Conservation (phyloP, 2,888 invertebrate species). For the Acleris laterana region DNA sequence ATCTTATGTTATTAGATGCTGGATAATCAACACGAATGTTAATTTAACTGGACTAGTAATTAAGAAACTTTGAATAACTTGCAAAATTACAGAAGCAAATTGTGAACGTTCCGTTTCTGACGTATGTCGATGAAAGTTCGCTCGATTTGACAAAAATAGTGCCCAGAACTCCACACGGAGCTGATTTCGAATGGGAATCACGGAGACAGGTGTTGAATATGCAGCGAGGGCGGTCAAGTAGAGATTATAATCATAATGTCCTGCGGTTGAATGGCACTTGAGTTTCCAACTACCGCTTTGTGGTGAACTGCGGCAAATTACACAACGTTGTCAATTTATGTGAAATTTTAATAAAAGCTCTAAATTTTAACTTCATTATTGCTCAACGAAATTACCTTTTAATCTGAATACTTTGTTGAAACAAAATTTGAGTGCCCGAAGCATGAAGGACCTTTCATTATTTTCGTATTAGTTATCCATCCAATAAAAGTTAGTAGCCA, state of each 20-base stretch:
- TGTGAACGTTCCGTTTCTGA: neutral
- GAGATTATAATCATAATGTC: slow-evolving; percentile 41
- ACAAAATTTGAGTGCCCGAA: slow-evolving; percentile 1
- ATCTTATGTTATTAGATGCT: slow-evolving; percentile 8
- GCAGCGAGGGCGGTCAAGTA: slow-evolving; percentile 29
- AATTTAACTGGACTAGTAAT: neutral
- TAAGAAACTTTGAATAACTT: neutral
- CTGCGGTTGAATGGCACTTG: slow-evolving; percentile 41
- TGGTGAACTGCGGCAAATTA: slow-evolving; percentile 37
- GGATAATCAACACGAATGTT: slow-evolving; percentile 12
- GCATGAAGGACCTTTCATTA: slow-evolving; percentile 28
- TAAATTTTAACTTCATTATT: slow-evolving; percentile 34
- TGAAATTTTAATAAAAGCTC: slow-evolving; percentile 35
- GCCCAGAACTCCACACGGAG: too few species aligned
- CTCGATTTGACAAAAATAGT: slow-evolving; percentile 32
- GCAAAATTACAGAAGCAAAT: too few species aligned
- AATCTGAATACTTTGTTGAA: slow-evolving; percentile 9
- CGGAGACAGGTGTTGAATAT: too few species aligned
- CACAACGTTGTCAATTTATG: slow-evolving; percentile 38
- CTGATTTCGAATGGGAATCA: too few species aligned
- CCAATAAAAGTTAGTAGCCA: slow-evolving; percentile 22
- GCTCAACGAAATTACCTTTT: slow-evolving; percentile 20
- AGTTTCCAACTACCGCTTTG: slow-evolving; percentile 42
- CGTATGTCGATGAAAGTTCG: slow-evolving; percentile 43
- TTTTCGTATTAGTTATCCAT: slow-evolving; percentile 30